Base-by-base conservation (phyloP, 2,888 invertebrate genomes). In the Cephus spinipes region DNA sequence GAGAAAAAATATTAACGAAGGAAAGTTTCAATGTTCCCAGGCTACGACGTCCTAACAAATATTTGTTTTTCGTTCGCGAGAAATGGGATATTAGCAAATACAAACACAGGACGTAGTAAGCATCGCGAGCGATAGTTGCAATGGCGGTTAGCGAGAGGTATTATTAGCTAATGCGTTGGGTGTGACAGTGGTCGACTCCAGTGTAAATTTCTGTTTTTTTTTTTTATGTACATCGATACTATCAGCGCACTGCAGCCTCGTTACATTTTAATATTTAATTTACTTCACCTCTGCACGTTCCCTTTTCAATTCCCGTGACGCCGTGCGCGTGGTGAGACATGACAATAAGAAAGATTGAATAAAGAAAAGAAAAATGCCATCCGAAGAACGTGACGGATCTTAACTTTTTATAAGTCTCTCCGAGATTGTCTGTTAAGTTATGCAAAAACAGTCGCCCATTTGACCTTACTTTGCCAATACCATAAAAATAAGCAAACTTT, bases 11-110 rank as follows among this genome's bases (percentile, higher is more conserved):
- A 55, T 55, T 55, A 55, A 55, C 55, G 55, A 55, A 55, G 55
- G 55, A 55, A 55, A 55, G 23, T 55, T 55, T 55, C 55, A 55
- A 55, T 6, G 2, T 55, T 55, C 23, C 55, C 23, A 55, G 55
- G 55, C 55, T 55, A 55, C 23, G 55, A 23, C 55, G 55, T 55
- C 23, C 71, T 76, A 74, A 80, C 79, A 81, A 81, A 81, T 80
- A 81, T 81, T 81, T 81, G 81, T 79, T 77, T 77, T 77, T 74
- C 77, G 80, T 78, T 79, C 80, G 75, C 74, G 80, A 77, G 77
- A 73, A 73, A 76, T 79, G 80, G 79, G 77, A 80, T 81, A 80
- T 79, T 80, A 79, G 76, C 77, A 73, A 76, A 77, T 80, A 68
- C 77, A 80, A 81, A 80, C 71, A 80, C 55, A 69, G 55, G 73